Base-by-base conservation (phyloP, 2,113 vertebrate genomes). In the Arenaria interpres region DNA sequence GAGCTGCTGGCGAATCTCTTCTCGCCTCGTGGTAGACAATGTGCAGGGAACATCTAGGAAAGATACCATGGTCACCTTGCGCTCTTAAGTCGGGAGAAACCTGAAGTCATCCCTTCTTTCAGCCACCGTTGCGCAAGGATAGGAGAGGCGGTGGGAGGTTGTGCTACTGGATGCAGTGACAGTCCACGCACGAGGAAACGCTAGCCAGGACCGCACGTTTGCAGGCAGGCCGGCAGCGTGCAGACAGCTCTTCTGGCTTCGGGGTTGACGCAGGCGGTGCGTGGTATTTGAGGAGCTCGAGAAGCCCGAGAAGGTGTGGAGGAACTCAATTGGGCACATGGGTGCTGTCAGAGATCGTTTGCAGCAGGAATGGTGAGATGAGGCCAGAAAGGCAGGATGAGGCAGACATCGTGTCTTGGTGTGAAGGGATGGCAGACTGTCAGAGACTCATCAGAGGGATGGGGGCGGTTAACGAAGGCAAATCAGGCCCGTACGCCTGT, bases 191-290 rank as follows among this genome's bases (percentile, higher is more conserved):
- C 1, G 4, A 28, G 60, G 46, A 53, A 45, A 12, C 28, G 2
- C 21, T 41, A 46, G 41, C 46, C 8, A 2, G 0, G 2, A 9
- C 16, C n/a, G 22, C 22, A 13, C 0, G 1, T 60, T 25, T 60
- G 46, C 22, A 28, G 37, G 35, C 73, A 33, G 35, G 30, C 15
- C 85, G 24, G n/a, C 25, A 6, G 1, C 8, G 18, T 48, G 33
- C 14, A 20, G 32, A 2, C 60, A 64, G 43, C n/a, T 83, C 14
- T 27, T 28, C 8, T 41, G 39, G 46, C 33, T 48, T 6, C 35
- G 51, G 10, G 25, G 56, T 8, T 68, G 39, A 25, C 76, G 30
- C 33, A 60, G 27, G 14, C 54, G n/a, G 9, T 22, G 13, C 2
- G 2, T 67, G 46, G 4, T 74, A 8, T 35, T 25, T 64, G 62